These are phyloP conservation scores for Hippopotamyrus pictus DNA, from an alignment of 2,797 vertebrate species.

Conservation along the genomic window DNA sequence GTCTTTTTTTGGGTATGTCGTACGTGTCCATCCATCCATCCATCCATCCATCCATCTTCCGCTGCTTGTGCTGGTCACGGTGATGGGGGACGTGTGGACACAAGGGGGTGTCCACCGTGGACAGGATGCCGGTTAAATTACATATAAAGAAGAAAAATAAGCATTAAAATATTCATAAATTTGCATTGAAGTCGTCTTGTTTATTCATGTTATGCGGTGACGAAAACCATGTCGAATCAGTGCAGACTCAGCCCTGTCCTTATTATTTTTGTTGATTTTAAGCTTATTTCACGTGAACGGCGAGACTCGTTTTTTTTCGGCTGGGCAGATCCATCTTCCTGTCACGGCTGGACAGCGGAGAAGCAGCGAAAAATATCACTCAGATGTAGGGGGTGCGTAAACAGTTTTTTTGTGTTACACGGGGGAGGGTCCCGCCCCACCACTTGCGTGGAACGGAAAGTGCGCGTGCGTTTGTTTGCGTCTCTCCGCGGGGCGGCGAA, in stretches of 20 bases:
- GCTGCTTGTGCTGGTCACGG: background rate
- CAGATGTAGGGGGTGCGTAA: conserved; percentile 9
- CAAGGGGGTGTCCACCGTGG: background rate
- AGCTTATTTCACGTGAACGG: background rate
- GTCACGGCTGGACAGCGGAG: background rate
- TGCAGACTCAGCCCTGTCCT: background rate
- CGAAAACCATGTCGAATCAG: background rate
- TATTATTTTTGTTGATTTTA: conserved; percentile 16
- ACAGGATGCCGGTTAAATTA: background rate
- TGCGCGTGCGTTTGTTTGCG: background rate
- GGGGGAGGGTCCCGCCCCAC: background rate
- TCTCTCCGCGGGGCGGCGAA: background rate
- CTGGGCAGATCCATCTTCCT: conserved; percentile 16
- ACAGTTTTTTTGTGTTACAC: background rate
- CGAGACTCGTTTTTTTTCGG: background rate
- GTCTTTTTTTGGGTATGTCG: background rate
- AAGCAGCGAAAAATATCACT: background rate
- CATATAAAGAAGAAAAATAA: background rate
- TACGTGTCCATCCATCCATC: background rate
- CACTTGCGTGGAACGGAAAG: background rate
- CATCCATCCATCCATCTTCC: background rate
- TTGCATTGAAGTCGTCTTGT: conserved; percentile 6
- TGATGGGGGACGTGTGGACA: background rate
- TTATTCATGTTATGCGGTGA: background rate
- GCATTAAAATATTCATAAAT: background rate